Evolutionary conservation across 2,888 invertebrate species (phyloP), one percentile per base, ranked within the genome.

Genomic region (Andrena haemorrhoa): DNA sequence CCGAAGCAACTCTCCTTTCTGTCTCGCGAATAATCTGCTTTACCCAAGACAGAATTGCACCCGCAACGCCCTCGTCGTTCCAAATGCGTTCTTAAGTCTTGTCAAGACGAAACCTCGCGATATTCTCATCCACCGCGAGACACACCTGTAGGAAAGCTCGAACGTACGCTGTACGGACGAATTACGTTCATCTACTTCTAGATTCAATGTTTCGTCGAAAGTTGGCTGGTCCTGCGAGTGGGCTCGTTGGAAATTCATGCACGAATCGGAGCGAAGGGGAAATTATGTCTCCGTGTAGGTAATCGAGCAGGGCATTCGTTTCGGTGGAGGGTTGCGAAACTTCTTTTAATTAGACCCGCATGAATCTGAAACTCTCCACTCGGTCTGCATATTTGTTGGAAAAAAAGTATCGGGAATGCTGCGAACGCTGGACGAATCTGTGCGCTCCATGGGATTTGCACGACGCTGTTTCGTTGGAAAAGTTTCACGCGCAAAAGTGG

Each of bases 21-120:
- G 35, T 10, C 7, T 33, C 26, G 33, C 35, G n/a, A 26, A 23
- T 80, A 20, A 73, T 64, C 31, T 53, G 26, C 33, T 60, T 80
- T 65, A 16, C 56, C 12, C 47, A 23, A 56, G 51, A 23, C n/a
- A 29, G 47, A 47, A 71, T 65, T 71, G 7, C 41, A 49, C 12
- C 26, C 16, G 16, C 8, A 10, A 53, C 41, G 35, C 31, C 20
- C 35, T 7, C 29, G 31, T 63, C 16, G 33, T 31, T n/a, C 26
- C 16, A 16, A 41, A 41, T 5, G 5, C 41, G 41, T 41, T 41
- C 41, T 1, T 12, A 16, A 41, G 16, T 4, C 41, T 41, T 5
- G 41, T 5, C 41, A 1, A 41, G 23, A 31, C 23, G 10, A 69
- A 16, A 41, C 10, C 26, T 16, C 56, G 29, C 47, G 12, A 8